These are phyloP conservation scores for Podarcis siculus DNA, from an alignment of 2,797 vertebrate species.

Conservation along the genomic window DNA sequence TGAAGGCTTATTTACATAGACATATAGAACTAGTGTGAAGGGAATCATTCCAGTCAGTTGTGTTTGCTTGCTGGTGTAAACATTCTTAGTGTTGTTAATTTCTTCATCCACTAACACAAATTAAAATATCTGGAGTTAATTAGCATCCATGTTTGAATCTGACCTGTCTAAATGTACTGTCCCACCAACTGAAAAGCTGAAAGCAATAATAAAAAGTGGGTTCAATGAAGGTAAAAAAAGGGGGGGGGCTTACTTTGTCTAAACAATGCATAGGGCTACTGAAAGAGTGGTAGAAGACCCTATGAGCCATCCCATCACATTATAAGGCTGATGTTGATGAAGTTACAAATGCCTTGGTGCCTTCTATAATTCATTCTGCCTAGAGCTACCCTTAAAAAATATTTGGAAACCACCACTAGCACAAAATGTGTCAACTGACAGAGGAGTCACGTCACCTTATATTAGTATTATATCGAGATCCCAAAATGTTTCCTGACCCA, in stretches of 20 bases:
- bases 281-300: no score
- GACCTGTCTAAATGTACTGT: not conserved
- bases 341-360: not conserved
- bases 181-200: no score
- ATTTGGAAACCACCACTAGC: not conserved
- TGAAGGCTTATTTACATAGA: slow-evolving; percentile 3
- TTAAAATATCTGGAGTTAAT: not conserved
- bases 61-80: not conserved
- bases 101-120: not conserved
- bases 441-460: not conserved
- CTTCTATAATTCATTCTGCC: not conserved
- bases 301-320: no score
- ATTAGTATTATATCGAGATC: not conserved
- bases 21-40: not conserved
- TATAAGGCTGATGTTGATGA: not conserved
- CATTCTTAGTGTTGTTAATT: not conserved
- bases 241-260: not conserved
- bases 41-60: slow-evolving; percentile 5
- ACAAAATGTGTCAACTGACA: not conserved
- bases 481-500: not conserved
- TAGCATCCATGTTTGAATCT: not conserved
- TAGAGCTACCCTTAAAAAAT: not conserved
- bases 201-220: no score
- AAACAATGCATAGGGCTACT: not conserved
- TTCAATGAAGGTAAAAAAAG: no score